Evolutionary conservation across 2,797 vertebrate species (phyloP), one percentile per base, ranked within the genome.

Genomic region (Pipistrellus kuhlii): DNA sequence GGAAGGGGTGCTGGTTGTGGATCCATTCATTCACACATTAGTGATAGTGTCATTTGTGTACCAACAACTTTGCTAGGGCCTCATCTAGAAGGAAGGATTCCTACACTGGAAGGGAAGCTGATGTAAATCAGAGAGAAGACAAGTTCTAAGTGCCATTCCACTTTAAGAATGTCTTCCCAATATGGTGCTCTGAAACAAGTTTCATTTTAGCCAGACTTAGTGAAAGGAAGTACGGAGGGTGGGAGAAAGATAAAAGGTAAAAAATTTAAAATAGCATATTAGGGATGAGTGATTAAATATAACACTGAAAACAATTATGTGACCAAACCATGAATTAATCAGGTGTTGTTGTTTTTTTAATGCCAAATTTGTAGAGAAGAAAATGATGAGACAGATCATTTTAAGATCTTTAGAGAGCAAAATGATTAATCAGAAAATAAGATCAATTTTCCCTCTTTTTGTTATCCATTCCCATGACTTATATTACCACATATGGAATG

Each of bases 271-370:
- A 46, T 4, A 82, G 0, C 8, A 8, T 77, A 32, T 64, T 73
- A 71, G 14, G 11, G 27, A 80, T n/a, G 21, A 94, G 7, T 82
- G 68, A 90, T 64, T 75, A 93, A 90, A 69, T 21, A 15, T 5
- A 92, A 78, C 57, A 80, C 1, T 71, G 23, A 69, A 78, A 88
- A 81, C 59, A 20, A 85, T 51, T 46, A 73, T 5, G 11, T 59
- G 4, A 71, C 41, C 41, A 92, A 88, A 46, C 18, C 32, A 90
- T 85, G 55, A 88, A 90, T 88, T 82, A 85, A 12, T 25, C 38
- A 85, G 9, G 38, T 38, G 46, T 71, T 95, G 90, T 85, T 53
- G 1, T 32, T 97, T 94, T 88, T 44, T 55, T 85, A 66, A 80
- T 48, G 41, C 0, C 30, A n/a, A 51, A 59, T 80, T 76, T 89